Evolutionary conservation across 1,140 invertebrate species (phyloP).

Genomic region (Drosophila nannoptera): DNA sequence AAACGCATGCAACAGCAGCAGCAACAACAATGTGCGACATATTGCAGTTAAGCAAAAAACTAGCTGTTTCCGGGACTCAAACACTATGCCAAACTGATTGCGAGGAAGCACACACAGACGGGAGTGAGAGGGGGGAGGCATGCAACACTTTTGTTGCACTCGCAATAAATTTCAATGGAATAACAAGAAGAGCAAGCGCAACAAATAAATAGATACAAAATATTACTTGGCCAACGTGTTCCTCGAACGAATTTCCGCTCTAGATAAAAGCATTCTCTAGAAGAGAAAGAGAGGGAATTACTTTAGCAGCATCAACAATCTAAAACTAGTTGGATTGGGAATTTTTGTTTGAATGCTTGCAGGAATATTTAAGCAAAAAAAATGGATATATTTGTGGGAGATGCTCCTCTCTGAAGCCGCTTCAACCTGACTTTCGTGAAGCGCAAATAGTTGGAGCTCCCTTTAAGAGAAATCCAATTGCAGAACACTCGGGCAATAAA

Average conservation of each 20-base stretch:
- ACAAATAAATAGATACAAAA: conserved; percentile 40
- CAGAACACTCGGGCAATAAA: conserved; percentile 6
- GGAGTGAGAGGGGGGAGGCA: not conserved
- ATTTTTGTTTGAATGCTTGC: too few species aligned
- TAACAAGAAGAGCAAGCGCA: conserved; percentile 47
- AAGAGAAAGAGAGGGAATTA: too few species aligned
- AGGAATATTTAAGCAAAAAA: too few species aligned
- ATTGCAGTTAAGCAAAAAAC: conserved; percentile 65
- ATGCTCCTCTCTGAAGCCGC: too few species aligned
- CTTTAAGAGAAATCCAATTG: not conserved
- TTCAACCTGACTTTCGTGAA: too few species aligned
- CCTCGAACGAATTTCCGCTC: not conserved
- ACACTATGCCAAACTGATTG: conserved; percentile 65
- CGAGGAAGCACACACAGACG: conserved; percentile 28
- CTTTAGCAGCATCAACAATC: too few species aligned
- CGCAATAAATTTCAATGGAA: conserved; percentile 65
- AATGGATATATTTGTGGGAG: too few species aligned
- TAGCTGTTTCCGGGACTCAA: conserved; percentile 72
- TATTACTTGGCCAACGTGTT: conserved; percentile 11
- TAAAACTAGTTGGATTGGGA: too few species aligned
- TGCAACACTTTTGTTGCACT: conserved; percentile 42
- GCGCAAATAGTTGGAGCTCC: too few species aligned
- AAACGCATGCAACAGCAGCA: conserved; percentile 64
- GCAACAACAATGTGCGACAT: conserved; percentile 50
- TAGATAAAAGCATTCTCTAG: too few species aligned